phyloP scores from a whole-genome alignment of 2,797 vertebrate genomes.

The Cyprinella venusta region DNA sequence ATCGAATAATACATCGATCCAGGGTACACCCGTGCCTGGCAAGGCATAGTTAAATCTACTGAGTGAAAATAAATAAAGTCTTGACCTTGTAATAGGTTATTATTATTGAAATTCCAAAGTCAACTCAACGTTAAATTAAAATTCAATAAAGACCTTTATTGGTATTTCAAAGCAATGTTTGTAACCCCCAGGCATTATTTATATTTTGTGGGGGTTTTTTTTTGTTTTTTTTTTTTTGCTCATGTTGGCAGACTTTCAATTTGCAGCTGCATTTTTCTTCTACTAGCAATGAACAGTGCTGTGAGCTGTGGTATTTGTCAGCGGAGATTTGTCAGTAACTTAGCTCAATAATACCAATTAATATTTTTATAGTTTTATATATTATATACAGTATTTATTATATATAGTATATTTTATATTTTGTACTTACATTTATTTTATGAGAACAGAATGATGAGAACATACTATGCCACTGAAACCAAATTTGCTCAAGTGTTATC shows the following conservation, averaged over 20 bases:
- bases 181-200: slow-evolving; percentile 35
- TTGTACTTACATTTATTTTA: no score
- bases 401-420: no score
- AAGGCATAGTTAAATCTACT: slow-evolving; percentile 44
- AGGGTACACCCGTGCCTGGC: slow-evolving; percentile 16
- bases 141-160: slow-evolving; percentile 37
- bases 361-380: no score
- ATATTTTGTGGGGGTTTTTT: not conserved
- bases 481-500: not conserved
- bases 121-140: slow-evolving; percentile 38
- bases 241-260: slow-evolving; percentile 1
- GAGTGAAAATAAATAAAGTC: slow-evolving; percentile 46
- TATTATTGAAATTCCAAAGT: slow-evolving; percentile 41
- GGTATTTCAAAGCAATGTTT: slow-evolving; percentile 20
- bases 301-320: not conserved
- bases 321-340: not conserved
- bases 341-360: no score
- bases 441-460: not conserved
- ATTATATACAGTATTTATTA: no score
- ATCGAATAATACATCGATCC: slow-evolving; percentile 62
- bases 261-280: not conserved
- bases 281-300: not conserved
- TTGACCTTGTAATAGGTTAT: slow-evolving; percentile 44
- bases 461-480: not conserved
- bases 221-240: not conserved